Percentiles rank a stretch among this genome's conserved stretches.
These are phyloP conservation scores for Odontocerum albicorne DNA, from an alignment of 2,888 invertebrate species.

Conservation along the genomic window DNA sequence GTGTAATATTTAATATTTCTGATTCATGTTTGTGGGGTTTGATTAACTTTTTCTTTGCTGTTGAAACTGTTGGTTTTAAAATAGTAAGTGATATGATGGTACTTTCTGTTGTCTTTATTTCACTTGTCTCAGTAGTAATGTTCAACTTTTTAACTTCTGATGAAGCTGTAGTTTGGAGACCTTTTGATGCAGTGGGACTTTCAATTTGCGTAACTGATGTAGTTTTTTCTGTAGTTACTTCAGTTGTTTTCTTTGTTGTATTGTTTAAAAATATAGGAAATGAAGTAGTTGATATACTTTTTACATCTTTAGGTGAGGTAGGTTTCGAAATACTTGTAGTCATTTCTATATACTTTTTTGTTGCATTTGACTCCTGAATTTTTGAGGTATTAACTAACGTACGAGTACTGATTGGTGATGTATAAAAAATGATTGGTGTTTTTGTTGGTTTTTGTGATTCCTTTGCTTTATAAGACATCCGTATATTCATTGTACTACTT, in stretches of 20 bases:
- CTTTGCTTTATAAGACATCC: too few relatives aligned
- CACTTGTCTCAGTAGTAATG: constrained; percentile 24
- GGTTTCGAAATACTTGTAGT: constrained; percentile 36
- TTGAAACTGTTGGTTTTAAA: constrained; percentile 38
- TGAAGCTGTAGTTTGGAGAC: constrained; percentile 34
- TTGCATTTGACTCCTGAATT: too few relatives aligned
- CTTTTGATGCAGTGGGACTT: constrained; percentile 25
- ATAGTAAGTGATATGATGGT: constrained; percentile 34
- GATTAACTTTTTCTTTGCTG: constrained; percentile 30
- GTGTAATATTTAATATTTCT: constrained; percentile 25
- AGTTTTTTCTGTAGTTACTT: neutral
- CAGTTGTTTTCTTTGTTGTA: neutral
- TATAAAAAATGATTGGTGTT: too few relatives aligned
- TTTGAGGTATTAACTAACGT: neutral
- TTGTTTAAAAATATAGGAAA: neutral
- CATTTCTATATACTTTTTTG: neutral
- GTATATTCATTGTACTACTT: too few relatives aligned
- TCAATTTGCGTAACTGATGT: constrained; percentile 33
- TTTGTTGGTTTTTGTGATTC: too few relatives aligned
- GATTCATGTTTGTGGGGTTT: constrained; percentile 27
- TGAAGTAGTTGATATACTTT: too few relatives aligned
- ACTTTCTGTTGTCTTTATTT: constrained; percentile 37
- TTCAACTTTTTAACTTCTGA: constrained; percentile 29
- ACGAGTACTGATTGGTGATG: too few relatives aligned
- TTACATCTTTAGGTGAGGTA: too few relatives aligned